Conservation (phyloP, 2,797 vertebrate species). For the Dermochelys coriacea region DNA sequence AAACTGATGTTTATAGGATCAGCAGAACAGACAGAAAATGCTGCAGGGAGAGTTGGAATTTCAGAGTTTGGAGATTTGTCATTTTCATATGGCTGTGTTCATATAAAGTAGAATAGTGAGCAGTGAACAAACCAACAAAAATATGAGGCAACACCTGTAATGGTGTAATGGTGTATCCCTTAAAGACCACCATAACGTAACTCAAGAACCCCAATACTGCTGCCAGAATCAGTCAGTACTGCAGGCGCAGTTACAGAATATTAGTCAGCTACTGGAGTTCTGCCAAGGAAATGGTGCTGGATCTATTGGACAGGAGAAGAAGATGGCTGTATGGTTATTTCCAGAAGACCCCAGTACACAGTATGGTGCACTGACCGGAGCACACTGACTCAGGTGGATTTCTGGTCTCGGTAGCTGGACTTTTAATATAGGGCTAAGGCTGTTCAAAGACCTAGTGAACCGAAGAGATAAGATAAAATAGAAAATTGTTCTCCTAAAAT, state of each 20-base stretch:
- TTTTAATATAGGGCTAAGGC: background rate
- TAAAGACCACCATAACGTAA: rapidly evolving
- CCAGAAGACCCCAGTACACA: background rate
- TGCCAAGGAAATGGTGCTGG: background rate
- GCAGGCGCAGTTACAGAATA: no score
- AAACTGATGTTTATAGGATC: constrained; percentile 12
- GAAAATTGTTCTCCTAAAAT: background rate
- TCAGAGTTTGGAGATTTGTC: constrained; percentile 3
- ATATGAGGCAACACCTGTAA: rapidly evolving
- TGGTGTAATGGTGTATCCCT: rapidly evolving
- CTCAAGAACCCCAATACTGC: rapidly evolving
- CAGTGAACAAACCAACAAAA: background rate
- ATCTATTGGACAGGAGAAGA: background rate
- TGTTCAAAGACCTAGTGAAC: background rate
- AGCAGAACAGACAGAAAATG: background rate
- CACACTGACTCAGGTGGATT: background rate
- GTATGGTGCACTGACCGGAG: no score
- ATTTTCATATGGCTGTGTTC: background rate
- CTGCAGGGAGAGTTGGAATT: constrained; percentile 1
- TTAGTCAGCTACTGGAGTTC: background rate
- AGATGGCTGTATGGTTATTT: background rate
- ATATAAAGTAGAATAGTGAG: rapidly evolving
- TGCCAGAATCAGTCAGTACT: background rate
- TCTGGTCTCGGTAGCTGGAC: background rate
- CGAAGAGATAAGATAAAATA: background rate